Base-by-base conservation (phyloP, 2,888 invertebrate species). In the Anodontia alba region DNA sequence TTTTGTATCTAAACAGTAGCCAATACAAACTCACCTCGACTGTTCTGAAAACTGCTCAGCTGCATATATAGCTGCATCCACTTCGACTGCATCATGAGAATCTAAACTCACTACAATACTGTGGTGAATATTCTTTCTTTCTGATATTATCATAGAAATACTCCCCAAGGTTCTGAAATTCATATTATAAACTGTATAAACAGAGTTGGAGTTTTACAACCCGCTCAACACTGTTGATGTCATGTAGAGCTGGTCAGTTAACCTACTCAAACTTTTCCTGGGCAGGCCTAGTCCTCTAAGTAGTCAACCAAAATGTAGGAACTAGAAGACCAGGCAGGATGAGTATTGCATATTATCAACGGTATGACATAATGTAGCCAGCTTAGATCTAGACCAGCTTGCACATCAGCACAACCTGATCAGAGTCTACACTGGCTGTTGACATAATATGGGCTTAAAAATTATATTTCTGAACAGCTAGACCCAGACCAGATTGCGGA, bases 21-120 rank as follows among this genome's bases (percentile, higher is more conserved):
- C n/a, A n/a, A n/a, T n/a, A n/a, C n/a, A 54, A 8, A 33, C 95
- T 95, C 95, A 97, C 97, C 97, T 97, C 0, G 99, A 99, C 94
- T 98, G 97, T 23, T 97, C 97, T 36, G 99, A 98, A 96, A 99
- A 99, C 95, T 97, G 97, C 76, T 97, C 97, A 67, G 99, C 98
- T 42, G 99, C 99, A 95, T 97, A 98, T 86, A 99, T 98, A 17
- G 99, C 98, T 67, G 99, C 99, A 94, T 98, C 97, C 42, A 99
- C 98, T 95, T 99, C 99, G 0, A 98, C 98, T 87, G 97, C 97
- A 94, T 99, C 98, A 94, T 98, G 97, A 62, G 99, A 99, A 94
- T 99, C 98, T 20, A 99, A 95, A 31, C 98, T 97, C 88, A 97
- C 96, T 43, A 98, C 95, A 74, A 99, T 98, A 81, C 98, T 98